Evolutionary conservation across 30 jellyfish, hydroid and myxozoan species (phyloP), one percentile per base, ranked within the genome.

Genomic region (Turritopsis dohrnii): DNA sequence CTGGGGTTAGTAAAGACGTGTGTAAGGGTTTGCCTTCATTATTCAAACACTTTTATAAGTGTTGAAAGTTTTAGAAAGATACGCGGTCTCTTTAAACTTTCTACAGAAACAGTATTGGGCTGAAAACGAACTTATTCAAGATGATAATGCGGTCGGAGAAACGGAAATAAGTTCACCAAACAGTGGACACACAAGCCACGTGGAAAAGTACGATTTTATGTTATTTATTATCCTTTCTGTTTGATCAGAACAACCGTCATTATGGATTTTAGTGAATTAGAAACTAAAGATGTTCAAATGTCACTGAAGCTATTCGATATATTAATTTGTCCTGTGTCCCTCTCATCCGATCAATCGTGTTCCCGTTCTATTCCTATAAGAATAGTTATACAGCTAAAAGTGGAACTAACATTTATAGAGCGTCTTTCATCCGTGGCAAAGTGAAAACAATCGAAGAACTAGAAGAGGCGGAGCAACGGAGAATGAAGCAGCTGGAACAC

Each of bases 401-500:
- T 60, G 73, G 0, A 23, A 60, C 21, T 60, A 21, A 18, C 0
- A 18, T 23, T 60, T 69, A 27, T 69, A 69, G 77, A 9, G 16
- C 31, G 19, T 69, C 77, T 7, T 69, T 69, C 30, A 27, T 27
- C 77, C 28, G 77, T n/a, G 77, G 77, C 19, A 23, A 69, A 69
- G 77, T 9, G 9, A 69, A 69, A 69, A 23, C 28, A 27, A 23
- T n/a, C 0, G 31, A 69, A 17, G 77, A 69, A 19, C 77, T 69
- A 17, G 77, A 69, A n/a, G 77, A 69, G 17, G 28, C 30, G 8
- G 77, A 69, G 19, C 28, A 69, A 69, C 77, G 77, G 0, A 69
- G 77, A 69, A n/a, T 69, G 30, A 69, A 69, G 0, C 77, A 69
- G 9, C 16, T 69, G 28, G 77, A 69, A 69, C 77, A 69, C 77